Percentiles rank a stretch among this genome's conserved stretches.
These are phyloP conservation scores for Napeogenes inachia DNA, from an alignment of 2,888 invertebrate genomes.

Conservation along the genomic window DNA sequence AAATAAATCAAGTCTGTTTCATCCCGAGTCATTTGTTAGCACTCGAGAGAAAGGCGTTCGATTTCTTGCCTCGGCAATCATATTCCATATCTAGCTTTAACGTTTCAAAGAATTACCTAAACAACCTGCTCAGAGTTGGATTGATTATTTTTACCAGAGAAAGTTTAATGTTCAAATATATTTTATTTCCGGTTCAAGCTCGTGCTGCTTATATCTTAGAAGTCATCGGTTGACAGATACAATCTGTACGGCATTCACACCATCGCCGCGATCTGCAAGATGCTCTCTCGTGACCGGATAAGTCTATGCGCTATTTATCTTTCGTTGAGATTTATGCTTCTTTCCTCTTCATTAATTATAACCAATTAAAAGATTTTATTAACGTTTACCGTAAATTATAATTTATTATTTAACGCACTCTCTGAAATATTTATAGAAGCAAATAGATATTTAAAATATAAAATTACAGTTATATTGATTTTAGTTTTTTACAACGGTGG, in stretches of 20 bases:
- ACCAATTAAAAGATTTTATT: constrained; percentile 33
- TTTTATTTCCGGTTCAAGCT: constrained; percentile 37
- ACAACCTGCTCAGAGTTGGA: constrained; percentile 36
- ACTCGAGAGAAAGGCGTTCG: constrained; percentile 65
- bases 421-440: not conserved
- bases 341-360: constrained; percentile 37
- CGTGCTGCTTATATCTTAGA: constrained; percentile 34
- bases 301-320: constrained; percentile 29
- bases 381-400: constrained; percentile 21
- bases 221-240: constrained; percentile 40
- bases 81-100: constrained; percentile 58
- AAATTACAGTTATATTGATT: too few relatives aligned
- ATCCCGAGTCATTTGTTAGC: constrained; percentile 66
- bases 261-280: constrained; percentile 33
- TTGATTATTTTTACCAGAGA: constrained; percentile 44
- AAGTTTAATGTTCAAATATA: constrained; percentile 42
- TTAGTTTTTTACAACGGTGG: too few relatives aligned
- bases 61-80: constrained; percentile 60
- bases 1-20: constrained; percentile 58
- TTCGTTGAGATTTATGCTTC: constrained; percentile 26
- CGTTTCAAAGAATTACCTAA: constrained; percentile 39
- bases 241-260: constrained; percentile 46
- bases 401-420: constrained; percentile 19
- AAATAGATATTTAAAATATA: too few relatives aligned
- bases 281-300: constrained; percentile 29